Evolutionary conservation across 2,797 vertebrate genomes (phyloP).

Genomic region (Dendrocincla fuliginosa): DNA sequence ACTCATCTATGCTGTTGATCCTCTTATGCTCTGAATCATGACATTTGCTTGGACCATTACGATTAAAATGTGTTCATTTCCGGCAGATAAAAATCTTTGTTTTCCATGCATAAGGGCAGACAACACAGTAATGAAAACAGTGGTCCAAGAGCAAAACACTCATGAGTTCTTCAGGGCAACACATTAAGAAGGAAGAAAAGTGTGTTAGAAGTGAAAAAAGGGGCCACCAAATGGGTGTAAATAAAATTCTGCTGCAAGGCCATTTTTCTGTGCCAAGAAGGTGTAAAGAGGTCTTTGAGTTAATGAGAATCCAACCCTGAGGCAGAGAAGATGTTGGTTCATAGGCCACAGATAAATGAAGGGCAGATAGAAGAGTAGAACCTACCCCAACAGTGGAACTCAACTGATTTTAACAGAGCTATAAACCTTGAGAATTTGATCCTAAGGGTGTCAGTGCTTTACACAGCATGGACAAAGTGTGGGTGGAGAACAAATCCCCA

Average conservation of each 20-base stretch:
- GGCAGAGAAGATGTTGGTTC: background rate
- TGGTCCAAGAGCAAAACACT: background rate
- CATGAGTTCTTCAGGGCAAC: background rate
- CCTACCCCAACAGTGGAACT: background rate
- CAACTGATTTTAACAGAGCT: background rate
- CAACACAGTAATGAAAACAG: background rate
- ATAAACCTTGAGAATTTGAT: background rate
- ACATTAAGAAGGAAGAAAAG: background rate
- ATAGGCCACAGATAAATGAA: slow-evolving; percentile 5
- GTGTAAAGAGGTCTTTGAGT: background rate
- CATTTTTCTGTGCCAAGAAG: background rate
- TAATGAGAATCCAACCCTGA: background rate
- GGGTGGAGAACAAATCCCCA: background rate
- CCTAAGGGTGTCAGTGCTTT: background rate
- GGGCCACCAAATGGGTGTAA: background rate
- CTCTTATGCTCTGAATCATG: background rate
- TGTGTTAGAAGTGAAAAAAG: background rate
- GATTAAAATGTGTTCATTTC: background rate
- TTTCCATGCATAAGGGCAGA: background rate
- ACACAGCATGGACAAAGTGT: background rate
- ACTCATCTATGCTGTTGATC: background rate
- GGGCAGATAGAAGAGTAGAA: background rate
- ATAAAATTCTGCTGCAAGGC: background rate
- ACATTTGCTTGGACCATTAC: slow-evolving; percentile 8
- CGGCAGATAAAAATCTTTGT: slow-evolving; percentile 22